Percentiles rank a stretch among this genome's conserved stretches.
These are phyloP conservation scores for Cephus spinipes DNA, from an alignment of 2,888 invertebrate genomes.

Conservation along the genomic window DNA sequence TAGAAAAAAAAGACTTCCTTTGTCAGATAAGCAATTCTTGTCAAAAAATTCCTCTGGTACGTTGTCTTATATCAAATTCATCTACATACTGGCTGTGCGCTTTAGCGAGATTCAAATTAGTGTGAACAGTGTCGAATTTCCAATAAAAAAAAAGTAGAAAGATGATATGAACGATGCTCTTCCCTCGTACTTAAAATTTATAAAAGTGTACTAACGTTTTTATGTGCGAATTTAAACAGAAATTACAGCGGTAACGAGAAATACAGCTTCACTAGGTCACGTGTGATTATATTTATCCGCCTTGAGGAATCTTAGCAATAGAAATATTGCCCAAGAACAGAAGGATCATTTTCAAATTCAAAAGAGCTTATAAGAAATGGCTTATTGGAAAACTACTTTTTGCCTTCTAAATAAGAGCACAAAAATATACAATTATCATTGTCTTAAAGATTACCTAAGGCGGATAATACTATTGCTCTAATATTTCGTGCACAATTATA, in stretches of 20 bases:
- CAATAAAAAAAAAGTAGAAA: not conserved
- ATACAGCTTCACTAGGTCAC: not conserved
- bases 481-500: not conserved
- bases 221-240: not conserved
- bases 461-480: not conserved
- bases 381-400: not conserved
- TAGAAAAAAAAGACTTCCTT: too few species aligned
- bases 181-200: not conserved
- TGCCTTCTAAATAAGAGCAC: not conserved
- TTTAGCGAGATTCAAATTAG: not conserved
- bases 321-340: not conserved
- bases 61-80: not conserved
- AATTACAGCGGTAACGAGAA: not conserved
- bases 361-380: not conserved
- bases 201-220: not conserved
- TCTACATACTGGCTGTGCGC: not conserved
- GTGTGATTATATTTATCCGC: not conserved
- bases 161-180: not conserved
- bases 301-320: not conserved
- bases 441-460: not conserved
- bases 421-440: not conserved
- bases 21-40: too few species aligned
- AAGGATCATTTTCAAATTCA: not conserved
- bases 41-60: too few species aligned
- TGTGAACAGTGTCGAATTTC: not conserved